Percentiles rank a stretch among this genome's conserved stretches.
These are phyloP conservation scores for Cheilosia variabilis DNA, from an alignment of 2,888 invertebrate species.

Conservation along the genomic window DNA sequence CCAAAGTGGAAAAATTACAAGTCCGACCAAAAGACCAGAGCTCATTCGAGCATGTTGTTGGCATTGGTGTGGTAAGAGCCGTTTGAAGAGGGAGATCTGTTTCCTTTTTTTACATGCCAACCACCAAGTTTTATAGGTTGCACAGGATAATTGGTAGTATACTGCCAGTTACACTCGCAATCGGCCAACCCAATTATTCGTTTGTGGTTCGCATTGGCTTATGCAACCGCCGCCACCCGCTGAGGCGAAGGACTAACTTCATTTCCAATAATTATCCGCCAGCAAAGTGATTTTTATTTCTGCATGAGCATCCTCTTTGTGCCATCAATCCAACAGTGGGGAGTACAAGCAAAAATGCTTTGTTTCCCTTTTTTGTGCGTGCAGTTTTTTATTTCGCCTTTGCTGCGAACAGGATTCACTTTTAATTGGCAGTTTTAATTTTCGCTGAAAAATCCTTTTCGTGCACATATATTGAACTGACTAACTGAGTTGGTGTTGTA, in stretches of 20 bases:
- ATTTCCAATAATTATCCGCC: slow-evolving; percentile 58
- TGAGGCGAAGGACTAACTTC: slow-evolving; percentile 38
- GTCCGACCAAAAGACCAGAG: slow-evolving; percentile 54
- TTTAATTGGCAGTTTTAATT: slow-evolving; percentile 52
- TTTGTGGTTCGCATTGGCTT: slow-evolving; percentile 26
- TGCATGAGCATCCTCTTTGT: slow-evolving; percentile 14
- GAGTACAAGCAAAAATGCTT: not conserved
- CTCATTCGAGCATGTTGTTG: slow-evolving; percentile 48
- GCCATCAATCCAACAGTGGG: slow-evolving; percentile 9
- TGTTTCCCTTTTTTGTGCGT: not conserved
- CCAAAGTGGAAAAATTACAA: slow-evolving; percentile 72
- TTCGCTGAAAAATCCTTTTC: slow-evolving; percentile 20
- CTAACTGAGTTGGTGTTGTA: not conserved
- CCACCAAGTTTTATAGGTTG: slow-evolving; percentile 11
- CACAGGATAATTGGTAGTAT: slow-evolving; percentile 36
- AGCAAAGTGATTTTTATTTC: slow-evolving; percentile 47
- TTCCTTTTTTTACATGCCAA: slow-evolving; percentile 18
- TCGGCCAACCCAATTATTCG: slow-evolving; percentile 50
- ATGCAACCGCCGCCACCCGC: slow-evolving; percentile 2
- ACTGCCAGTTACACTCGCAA: slow-evolving; percentile 47
- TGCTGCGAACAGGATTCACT: slow-evolving; percentile 3
- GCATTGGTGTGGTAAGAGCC: not conserved
- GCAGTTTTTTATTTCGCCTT: not conserved
- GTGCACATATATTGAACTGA: not conserved
- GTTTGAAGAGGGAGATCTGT: not conserved